Base-by-base conservation (phyloP, 2,888 invertebrate genomes). In the Notodonta dromedarius region DNA sequence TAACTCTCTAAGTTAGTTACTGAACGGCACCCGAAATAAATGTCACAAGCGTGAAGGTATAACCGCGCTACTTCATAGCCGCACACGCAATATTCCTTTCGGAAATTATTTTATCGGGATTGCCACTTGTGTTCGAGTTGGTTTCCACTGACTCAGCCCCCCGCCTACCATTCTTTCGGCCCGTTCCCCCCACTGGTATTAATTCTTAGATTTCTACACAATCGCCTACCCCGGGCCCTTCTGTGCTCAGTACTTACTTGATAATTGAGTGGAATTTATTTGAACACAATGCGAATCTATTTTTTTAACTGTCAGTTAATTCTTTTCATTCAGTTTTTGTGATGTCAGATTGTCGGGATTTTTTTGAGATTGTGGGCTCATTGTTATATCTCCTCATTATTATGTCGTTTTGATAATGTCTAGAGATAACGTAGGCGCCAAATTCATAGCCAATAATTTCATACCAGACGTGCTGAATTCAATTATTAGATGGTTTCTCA, bases 101-200 rank as follows among this genome's bases (percentile, higher is more conserved):
- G 79, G 83, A 85, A 87, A 86, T 86, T 81, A 88, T 88, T 86
- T 86, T 78, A 85, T 81, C 79, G 76, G 78, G 76, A 87, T 86
- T 85, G 84, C 86, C 88, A 80, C 87, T 87, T 71, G 80, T 71
- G 76, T 68, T 78, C 69, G 67, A 83, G 86, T 75, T 74, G 78
- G 77, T 71, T 74, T 71, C 69, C 39, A 70, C 69, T 71, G 70
- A 72, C 69, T 70, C 66, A 68, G 71, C 72, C 69, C 69, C 65
- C 59, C 66, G 57, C 60, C 61, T 70, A 71, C 69, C 67, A 69
- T 70, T 69, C 67, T 58, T 65, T 69, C 73, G 67, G 71, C 76
- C 77, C 73, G 73, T 69, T 11, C 65, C 52, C 59, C 58, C 62
- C 57, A 65, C 68, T 69, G 75, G 76, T 78, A 81, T 82, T 83